Conservation (phyloP, 2,797 vertebrate species). For the Amniataba percoides region DNA sequence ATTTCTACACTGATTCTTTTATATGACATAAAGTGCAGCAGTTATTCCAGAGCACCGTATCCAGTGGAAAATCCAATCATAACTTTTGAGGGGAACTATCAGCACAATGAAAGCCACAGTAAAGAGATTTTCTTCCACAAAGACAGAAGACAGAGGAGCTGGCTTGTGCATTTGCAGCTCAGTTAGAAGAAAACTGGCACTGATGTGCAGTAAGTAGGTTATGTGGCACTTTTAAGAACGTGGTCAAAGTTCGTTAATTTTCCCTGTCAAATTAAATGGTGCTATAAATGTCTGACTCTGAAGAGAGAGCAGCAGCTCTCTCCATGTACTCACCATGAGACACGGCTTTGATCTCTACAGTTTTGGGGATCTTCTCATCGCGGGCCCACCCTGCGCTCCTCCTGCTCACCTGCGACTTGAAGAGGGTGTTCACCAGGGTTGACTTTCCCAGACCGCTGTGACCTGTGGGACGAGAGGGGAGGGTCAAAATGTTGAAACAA, state of each 20-base stretch:
- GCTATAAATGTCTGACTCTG: slow-evolving; percentile 28
- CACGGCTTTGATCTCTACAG: slow-evolving; percentile 95
- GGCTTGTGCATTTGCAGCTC: neutral
- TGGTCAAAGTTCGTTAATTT: slow-evolving; percentile 33
- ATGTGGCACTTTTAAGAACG: slow-evolving; percentile 18
- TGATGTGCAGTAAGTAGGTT: slow-evolving; percentile 29
- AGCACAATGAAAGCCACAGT: neutral
- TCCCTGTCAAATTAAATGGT: slow-evolving; percentile 32
- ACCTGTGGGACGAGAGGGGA: slow-evolving; percentile 81
- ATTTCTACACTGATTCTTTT: too few species aligned
- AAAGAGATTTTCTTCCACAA: slow-evolving; percentile 17
- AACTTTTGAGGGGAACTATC: neutral
- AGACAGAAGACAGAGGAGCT: slow-evolving; percentile 15
- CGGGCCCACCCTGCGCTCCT: slow-evolving; percentile 93
- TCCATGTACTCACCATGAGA: slow-evolving; percentile 90
- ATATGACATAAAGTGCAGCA: neutral
- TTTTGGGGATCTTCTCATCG: slow-evolving; percentile 98
- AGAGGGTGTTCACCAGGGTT: slow-evolving; percentile 95
- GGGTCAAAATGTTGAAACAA: neutral
- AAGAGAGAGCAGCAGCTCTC: slow-evolving; percentile 55
- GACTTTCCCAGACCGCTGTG: slow-evolving; percentile 97
- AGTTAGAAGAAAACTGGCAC: slow-evolving; percentile 13
- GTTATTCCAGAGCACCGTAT: neutral
- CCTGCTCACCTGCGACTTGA: slow-evolving; percentile 98
- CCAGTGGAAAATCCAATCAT: neutral